Base-by-base conservation (phyloP, 2,888 invertebrate species). In the Cactoblastis cactorum region DNA sequence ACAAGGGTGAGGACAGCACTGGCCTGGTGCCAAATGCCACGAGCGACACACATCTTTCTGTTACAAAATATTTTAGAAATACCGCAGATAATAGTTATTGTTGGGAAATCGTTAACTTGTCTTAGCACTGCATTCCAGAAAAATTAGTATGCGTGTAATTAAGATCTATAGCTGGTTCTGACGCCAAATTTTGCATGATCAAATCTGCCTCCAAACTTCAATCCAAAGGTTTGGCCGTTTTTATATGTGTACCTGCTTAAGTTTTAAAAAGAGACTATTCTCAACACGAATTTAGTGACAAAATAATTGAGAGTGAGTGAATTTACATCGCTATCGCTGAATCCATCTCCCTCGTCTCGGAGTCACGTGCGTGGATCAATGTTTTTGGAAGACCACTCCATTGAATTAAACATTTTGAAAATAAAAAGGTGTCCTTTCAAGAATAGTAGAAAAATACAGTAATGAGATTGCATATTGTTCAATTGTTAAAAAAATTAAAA, bases 21-120 rank as follows among this genome's bases (percentile, higher is more conserved):
- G 88, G 88, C 80, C 66, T 69, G 60, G 58, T 78, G 88, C 88
- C 88, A 88, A 85, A 73, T 74, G 60, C 72, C 79, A 71, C 79
- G 76, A 74, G 77, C 77, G 80, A 65, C 77, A 74, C 81, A 80
- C 74, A 80, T 83, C 77, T 80, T 78, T 74, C 74, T 68, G 70
- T 71, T 71, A 77, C 76, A 77, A 78, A 81, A 83, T 83, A 80
- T 80, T 82, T 80, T 69, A 76, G 71, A 82, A 82, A 80, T 76
- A 79, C 80, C 67, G 63, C 63, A 71, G 69, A 79, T 69, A 53
- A 48, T 53, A 39, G 12, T 4, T 35, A 35, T 52, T 51, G 51
- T 54, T 37, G 37, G 49, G 49, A 52, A 53, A 46, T 50, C 19
- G n/a, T 41, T 41, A 14, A 41, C 22, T 19, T 3, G 24, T 18